Evolutionary conservation across 2,113 vertebrate species (phyloP).

Genomic region (Natator depressus): DNA sequence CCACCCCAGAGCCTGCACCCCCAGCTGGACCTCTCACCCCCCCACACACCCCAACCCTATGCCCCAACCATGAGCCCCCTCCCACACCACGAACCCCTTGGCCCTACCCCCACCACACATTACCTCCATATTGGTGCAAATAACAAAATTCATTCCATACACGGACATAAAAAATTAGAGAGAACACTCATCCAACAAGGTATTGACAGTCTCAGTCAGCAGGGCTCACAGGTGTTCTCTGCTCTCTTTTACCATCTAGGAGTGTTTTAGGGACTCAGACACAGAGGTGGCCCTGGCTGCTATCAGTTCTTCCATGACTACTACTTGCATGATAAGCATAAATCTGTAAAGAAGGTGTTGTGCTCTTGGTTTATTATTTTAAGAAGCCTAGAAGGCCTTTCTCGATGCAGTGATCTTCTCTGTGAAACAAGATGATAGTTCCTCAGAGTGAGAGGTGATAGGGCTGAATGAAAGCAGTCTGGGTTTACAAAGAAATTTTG

Average conservation of each 20-base stretch:
- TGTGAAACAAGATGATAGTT: background rate
- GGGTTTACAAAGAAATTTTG: background rate
- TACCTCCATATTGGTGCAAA: too few relatives aligned
- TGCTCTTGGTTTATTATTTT: background rate
- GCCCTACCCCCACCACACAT: too few relatives aligned
- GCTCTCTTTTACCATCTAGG: background rate
- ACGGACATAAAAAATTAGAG: too few relatives aligned
- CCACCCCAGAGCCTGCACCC: too few relatives aligned
- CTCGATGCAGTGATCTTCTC: background rate
- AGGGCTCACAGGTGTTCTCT: too few relatives aligned
- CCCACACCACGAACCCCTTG: too few relatives aligned
- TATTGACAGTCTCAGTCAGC: too few relatives aligned
- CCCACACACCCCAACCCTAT: too few relatives aligned
- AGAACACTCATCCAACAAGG: too few relatives aligned
- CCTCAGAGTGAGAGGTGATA: background rate
- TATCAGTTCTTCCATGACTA: background rate
- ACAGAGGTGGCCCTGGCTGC: background rate
- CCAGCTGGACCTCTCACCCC: too few relatives aligned
- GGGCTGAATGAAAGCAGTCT: background rate
- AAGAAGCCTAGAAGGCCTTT: background rate
- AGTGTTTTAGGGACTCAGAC: background rate
- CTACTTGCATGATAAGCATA: background rate
- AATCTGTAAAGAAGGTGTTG: background rate
- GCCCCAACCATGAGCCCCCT: too few relatives aligned
- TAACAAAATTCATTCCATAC: too few relatives aligned